phyloP scores from a whole-genome alignment of 2,888 invertebrate genomes.

The Saturnia japonica region DNA sequence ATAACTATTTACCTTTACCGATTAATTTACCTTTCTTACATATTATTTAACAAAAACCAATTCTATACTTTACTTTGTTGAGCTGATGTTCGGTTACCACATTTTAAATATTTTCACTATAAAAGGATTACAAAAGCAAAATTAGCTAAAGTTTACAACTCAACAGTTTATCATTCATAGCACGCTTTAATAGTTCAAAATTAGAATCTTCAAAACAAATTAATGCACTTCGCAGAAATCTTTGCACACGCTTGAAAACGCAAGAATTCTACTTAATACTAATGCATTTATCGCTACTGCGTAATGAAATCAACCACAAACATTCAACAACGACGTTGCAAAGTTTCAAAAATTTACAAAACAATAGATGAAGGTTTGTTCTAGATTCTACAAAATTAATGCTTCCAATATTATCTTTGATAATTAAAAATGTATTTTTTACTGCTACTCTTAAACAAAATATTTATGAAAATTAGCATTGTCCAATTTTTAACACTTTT shows the following conservation, averaged over 20 bases:
- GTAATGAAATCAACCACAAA: not conserved
- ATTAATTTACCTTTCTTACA: no score
- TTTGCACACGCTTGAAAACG: not conserved
- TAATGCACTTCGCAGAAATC: not conserved
- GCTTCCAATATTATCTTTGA: not conserved
- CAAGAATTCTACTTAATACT: not conserved
- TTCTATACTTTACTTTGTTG: no score
- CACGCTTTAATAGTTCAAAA: not conserved
- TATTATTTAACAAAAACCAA: no score
- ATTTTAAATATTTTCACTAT: not conserved
- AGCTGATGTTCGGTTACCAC: no score
- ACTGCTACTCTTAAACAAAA: not conserved
- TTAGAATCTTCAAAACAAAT: not conserved
- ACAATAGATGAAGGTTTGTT: not conserved
- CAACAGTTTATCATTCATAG: conserved; percentile 1
- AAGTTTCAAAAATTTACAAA: not conserved
- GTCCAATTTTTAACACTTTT: no score
- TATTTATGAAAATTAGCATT: no score
- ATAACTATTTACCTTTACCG: no score
- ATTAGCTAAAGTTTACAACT: not conserved
- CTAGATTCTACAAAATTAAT: not conserved
- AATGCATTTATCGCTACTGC: not conserved
- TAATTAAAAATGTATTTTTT: no score
- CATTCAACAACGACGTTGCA: not conserved
- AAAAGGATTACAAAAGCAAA: not conserved